Base-by-base conservation (phyloP, 2,797 vertebrate genomes). In the Taenioides sp. region DNA sequence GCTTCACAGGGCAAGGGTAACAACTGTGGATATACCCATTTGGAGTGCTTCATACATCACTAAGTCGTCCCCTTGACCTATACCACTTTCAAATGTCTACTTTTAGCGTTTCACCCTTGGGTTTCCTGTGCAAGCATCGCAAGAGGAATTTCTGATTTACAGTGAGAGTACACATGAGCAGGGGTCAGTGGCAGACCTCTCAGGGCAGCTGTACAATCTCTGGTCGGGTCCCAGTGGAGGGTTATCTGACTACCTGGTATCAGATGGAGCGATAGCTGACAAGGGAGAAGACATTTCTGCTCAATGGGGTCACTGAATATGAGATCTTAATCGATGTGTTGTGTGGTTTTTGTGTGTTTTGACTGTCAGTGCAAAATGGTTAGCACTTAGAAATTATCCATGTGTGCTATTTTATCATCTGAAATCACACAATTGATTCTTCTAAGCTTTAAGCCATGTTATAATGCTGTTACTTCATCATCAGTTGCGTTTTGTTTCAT, bases 151-250 rank as follows among this genome's bases (percentile, higher is more conserved):
- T 61, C 73, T 67, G 69, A 78, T 84, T 74, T 71, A 14, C 72
- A 74, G 79, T 72, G 54, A 70, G 76, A 70, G 40, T 75, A 72
- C 79, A 78, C 69, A 49, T 65, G 47, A 70, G 65, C 69, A 12
- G 66, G 71, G 83, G 86, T 86, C 83, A 72, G 55, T 47, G 61
- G 60, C 43, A 64, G 78, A 72, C 54, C 72, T 72, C 79, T 74
- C 58, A 54, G 73, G 70, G 62, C 65, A 60, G 66, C 9, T 70
- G 69, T 84, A 76, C 68, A 67, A 75, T 86, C 86, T 82, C 71
- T 79, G 83, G 74, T 80, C 78, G 70, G 82, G 80, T 82, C 71
- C 78, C 75, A 69, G 60, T 68, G 72, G 77, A 82, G 61, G 76
- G 69, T 66, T 65, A 60, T 69, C 83, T 77, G 83, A 80, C 71